Evolutionary conservation across 1,140 invertebrate species (phyloP).

Genomic region (Aphidius ervi): DNA sequence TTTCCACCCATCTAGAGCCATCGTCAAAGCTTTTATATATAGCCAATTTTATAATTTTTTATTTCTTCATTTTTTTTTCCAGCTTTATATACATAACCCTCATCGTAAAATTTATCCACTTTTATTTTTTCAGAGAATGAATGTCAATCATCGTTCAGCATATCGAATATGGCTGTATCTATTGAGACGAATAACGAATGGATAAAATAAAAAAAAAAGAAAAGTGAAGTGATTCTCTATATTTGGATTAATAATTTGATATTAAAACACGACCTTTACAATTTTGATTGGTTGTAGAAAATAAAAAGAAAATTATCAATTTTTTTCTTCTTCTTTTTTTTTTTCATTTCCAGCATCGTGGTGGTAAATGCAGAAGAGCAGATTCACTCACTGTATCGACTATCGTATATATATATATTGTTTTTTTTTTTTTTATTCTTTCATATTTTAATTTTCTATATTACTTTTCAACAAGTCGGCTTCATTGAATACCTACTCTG

Average conservation of each 20-base stretch:
- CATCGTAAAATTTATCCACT: background rate
- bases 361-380: too few relatives aligned
- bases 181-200: slow-evolving; percentile 2
- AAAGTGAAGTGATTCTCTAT: background rate
- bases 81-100: background rate
- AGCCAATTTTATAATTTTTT: slow-evolving; percentile 2
- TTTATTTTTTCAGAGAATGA: slow-evolving; percentile 4
- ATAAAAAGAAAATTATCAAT: too few relatives aligned
- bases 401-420: too few relatives aligned
- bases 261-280: background rate
- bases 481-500: too few relatives aligned
- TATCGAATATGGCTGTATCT: background rate
- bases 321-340: too few relatives aligned
- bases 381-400: too few relatives aligned
- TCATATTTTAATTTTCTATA: too few relatives aligned
- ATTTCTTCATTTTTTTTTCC: background rate
- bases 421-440: too few relatives aligned
- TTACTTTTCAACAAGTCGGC: too few relatives aligned
- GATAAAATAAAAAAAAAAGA: background rate
- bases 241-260: too few relatives aligned
- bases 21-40: background rate
- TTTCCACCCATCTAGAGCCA: slow-evolving; percentile 6
- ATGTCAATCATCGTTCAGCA: slow-evolving; percentile 5
- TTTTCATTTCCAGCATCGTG: too few relatives aligned
- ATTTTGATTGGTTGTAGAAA: background rate